Conservation (phyloP, 2,888 invertebrate genomes). For the Lobophora halterata region DNA sequence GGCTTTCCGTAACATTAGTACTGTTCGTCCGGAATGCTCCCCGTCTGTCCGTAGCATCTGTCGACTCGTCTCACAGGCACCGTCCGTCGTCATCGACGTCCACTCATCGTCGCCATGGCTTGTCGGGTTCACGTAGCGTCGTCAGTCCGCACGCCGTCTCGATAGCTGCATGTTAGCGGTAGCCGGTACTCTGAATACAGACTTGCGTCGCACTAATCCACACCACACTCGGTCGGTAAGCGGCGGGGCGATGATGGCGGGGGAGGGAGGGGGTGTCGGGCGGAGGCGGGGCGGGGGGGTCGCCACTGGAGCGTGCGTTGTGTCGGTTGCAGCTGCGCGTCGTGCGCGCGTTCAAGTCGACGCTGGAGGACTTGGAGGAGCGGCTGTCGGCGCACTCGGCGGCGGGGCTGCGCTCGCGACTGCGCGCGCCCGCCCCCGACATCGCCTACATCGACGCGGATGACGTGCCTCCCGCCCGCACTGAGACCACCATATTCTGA, state of each 20-base stretch:
- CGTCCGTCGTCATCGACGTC: conserved; percentile 41
- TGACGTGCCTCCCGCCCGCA: conserved; percentile 65
- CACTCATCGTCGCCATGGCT: conserved; percentile 31
- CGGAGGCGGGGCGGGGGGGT: conserved; percentile 22
- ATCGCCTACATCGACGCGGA: conserved; percentile 92
- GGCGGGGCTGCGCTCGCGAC: conserved; percentile 94
- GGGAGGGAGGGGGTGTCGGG: conserved; percentile 23
- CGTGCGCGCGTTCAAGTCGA: conserved; percentile 99
- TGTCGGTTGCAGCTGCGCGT: conserved; percentile 97
- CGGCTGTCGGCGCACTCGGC: conserved; percentile 98
- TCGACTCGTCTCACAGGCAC: conserved; percentile 47
- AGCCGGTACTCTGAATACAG: conserved; percentile 64
- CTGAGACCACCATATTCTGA: conserved; percentile 71
- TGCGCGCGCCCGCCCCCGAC: conserved; percentile 86
- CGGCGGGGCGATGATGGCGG: conserved; percentile 11
- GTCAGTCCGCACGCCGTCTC: conserved; percentile 23
- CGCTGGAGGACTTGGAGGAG: conserved; percentile 99
- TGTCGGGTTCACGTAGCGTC: conserved; percentile 37
- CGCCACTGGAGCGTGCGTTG: conserved; percentile 31
- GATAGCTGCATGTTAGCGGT: conserved; percentile 48
- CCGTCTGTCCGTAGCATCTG: conserved; percentile 36
- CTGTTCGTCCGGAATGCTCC: conserved; percentile 62
- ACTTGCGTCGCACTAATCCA: conserved; percentile 52
- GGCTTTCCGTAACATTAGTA: conserved; percentile 47
- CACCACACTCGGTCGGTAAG: conserved; percentile 62